Base-by-base conservation (phyloP, 2,113 vertebrate species). In the Motacilla tschutschensis region DNA sequence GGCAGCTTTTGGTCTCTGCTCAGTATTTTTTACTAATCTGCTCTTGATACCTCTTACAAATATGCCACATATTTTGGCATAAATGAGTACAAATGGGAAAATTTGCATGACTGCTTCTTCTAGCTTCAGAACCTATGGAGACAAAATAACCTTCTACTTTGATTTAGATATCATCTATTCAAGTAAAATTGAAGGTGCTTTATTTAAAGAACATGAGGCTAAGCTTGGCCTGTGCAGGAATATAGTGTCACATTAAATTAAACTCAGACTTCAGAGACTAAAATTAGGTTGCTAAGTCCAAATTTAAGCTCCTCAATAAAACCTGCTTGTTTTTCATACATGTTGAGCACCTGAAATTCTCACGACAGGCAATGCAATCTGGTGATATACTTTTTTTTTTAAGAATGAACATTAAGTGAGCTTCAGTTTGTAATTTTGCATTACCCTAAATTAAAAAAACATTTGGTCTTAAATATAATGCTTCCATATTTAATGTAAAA, bases 141-240 rank as follows among this genome's bases (percentile, higher is more conserved):
- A 74, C 54, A 85, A 90, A 93, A 89, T 77, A 89, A 85, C 82
- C 53, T 86, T 94, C 86, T 62, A 43, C 54, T 83, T 93, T 83
- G 76, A 92, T 94, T 93, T 94, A 93, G 93, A 51, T 87, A 83
- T 80, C 64, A 64, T 90, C 69, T 46, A 80, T 84, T 87, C 65
- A 80, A 87, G 57, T 85, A 79, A 92, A 93, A 95, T 90, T 89
- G 92, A 91, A 93, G 87, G 84, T 93, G 88, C 72, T 90, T 93
- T 93, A 87, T 95, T 94, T 93, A 87, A 93, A 90, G 93, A 93
- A 93, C 82, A 64, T 29, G 82, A 95, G 69, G 65, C 89, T 84
- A 89, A 57, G 72, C 62, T 93, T 88, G 79, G 90, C 69, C 89
- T 89, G 65, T 85, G 69, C 88, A 93, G 89, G 69, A 91, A 69